Evolutionary conservation across 2,888 invertebrate species (phyloP).

Genomic region (Trachelus troglodyta): DNA sequence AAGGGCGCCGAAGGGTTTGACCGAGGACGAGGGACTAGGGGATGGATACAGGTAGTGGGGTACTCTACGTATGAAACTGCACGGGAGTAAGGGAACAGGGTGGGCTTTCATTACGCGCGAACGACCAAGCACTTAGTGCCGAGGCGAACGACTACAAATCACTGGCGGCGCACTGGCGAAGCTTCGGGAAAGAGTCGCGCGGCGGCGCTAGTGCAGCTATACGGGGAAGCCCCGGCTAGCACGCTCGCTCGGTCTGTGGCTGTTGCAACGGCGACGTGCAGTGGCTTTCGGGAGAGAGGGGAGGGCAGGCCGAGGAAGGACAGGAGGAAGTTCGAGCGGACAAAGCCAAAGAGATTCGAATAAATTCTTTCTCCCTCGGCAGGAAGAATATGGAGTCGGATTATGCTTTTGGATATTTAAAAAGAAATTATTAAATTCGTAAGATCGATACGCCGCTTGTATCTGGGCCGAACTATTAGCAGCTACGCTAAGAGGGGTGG

Average conservation of each 20-base stretch:
- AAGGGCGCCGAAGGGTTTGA: neutral
- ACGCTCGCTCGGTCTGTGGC: neutral
- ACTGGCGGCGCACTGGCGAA: neutral
- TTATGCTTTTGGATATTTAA: no score
- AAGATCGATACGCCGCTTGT: neutral
- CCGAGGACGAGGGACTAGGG: neutral
- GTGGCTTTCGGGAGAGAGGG: neutral
- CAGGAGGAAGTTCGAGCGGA: neutral
- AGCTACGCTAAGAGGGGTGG: neutral
- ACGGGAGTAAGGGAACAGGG: neutral
- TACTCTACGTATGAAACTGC: neutral
- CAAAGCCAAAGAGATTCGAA: neutral
- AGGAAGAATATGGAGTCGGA: no score
- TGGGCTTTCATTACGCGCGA: slow-evolving; percentile 8
- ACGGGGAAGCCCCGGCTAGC: neutral
- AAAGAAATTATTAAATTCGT: no score
- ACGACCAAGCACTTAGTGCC: slow-evolving; percentile 6
- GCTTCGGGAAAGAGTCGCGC: neutral
- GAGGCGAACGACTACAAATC: slow-evolving; percentile 7
- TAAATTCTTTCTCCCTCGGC: no score
- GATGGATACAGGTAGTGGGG: neutral
- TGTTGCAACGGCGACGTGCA: neutral
- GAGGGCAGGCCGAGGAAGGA: neutral
- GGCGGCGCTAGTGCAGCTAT: neutral
- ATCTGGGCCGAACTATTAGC: neutral